A percentile compares a stretch with the other conserved stretches of the same genome.
These are phyloP conservation scores for Solenopsis fugax DNA, from an alignment of 1,140 invertebrate genomes.

Conservation along the genomic window DNA sequence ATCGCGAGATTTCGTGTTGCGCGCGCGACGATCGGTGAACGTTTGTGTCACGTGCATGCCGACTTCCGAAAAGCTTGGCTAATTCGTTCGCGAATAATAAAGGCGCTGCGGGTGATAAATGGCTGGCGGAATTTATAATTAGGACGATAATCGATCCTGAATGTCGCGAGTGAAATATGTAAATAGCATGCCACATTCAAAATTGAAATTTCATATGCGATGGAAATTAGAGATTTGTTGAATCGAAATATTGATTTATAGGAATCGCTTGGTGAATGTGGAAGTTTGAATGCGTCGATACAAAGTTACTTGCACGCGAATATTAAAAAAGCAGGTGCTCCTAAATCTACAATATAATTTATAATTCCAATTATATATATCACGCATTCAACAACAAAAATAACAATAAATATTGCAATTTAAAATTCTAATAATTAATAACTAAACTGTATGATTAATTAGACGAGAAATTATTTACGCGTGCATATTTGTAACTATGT, in stretches of 20 bases:
- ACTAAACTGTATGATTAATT: background rate
- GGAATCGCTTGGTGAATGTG: background rate
- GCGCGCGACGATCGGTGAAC: slow-evolving; percentile 31
- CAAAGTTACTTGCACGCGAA: background rate
- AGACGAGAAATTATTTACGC: background rate
- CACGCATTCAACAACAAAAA: background rate
- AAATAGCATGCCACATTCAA: background rate
- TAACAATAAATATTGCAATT: background rate
- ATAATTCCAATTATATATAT: background rate
- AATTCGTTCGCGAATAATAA: background rate
- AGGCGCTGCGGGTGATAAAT: background rate
- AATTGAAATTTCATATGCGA: background rate
- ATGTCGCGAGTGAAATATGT: slow-evolving; percentile 10
- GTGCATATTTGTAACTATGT: slow-evolving; percentile 6
- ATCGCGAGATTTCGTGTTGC: slow-evolving; percentile 18
- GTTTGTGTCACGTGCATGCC: slow-evolving; percentile 41
- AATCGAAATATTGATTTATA: background rate
- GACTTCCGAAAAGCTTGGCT: background rate
- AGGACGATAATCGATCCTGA: background rate
- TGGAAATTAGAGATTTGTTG: slow-evolving; percentile 21
- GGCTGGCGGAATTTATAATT: slow-evolving; percentile 11
- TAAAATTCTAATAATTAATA: background rate
- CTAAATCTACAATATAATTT: background rate
- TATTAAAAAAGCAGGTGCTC: background rate
- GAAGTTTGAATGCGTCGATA: background rate